Evolutionary conservation across 2,888 invertebrate genomes (phyloP).

Genomic region (Pterobdella sp.): DNA sequence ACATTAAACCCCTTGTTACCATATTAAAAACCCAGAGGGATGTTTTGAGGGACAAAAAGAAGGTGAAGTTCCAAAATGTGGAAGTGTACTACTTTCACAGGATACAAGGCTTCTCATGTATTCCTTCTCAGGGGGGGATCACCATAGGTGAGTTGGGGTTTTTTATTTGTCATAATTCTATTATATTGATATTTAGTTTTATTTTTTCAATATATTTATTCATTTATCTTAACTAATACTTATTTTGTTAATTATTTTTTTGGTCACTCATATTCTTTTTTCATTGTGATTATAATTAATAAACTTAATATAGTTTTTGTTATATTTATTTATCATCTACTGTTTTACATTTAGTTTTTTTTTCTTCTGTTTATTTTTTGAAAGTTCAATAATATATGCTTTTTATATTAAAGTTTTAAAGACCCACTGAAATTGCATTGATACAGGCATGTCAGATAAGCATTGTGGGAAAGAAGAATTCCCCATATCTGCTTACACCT

Average conservation of each 20-base stretch:
- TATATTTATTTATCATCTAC: not conserved
- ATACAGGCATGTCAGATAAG: constrained; percentile 68
- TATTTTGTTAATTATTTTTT: not conserved
- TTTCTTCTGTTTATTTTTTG: too few species aligned
- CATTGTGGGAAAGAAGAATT: constrained; percentile 68
- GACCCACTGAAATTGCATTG: constrained; percentile 23
- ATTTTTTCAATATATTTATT: not conserved
- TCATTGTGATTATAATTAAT: not conserved
- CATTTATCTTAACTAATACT: not conserved
- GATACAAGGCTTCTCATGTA: constrained; percentile 57
- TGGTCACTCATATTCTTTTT: not conserved
- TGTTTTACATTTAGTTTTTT: not conserved
- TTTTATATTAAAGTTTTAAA: too few species aligned
- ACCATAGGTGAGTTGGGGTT: constrained; percentile 59
- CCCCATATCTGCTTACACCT: constrained; percentile 76
- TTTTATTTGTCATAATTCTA: constrained; percentile 13
- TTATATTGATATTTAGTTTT: not conserved
- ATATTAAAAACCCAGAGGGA: too few species aligned
- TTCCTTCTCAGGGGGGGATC: constrained; percentile 57
- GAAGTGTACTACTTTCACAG: constrained; percentile 90
- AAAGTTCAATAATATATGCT: too few species aligned
- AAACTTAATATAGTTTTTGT: not conserved
- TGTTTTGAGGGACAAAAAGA: constrained; percentile 57
- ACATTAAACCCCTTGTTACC: too few species aligned
- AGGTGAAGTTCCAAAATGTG: constrained; percentile 80